phyloP scores from a whole-genome alignment of 2,113 vertebrate species.

The Oryzias celebensis region DNA sequence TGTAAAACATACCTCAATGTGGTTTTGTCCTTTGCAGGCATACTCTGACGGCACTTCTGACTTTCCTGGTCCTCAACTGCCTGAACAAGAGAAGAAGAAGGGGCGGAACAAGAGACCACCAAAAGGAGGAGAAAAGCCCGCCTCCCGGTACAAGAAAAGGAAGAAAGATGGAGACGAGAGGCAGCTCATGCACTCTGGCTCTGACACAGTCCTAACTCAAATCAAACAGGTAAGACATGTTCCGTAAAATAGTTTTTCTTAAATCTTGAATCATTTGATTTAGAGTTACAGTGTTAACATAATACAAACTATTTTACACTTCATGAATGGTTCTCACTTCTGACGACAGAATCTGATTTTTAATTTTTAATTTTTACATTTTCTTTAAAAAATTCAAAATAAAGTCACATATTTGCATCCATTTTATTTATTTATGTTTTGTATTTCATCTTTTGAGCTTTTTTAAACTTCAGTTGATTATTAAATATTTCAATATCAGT shows the following conservation, averaged over 20 bases:
- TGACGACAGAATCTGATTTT: no score
- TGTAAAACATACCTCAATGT: not conserved
- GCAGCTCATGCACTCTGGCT: slow-evolving; percentile 77
- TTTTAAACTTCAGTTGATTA: no score
- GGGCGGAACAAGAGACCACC: slow-evolving; percentile 88
- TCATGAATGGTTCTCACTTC: no score
- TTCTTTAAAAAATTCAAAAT: no score
- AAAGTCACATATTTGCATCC: no score
- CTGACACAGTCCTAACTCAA: slow-evolving; percentile 84
- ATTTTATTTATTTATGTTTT: no score
- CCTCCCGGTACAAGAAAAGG: slow-evolving; percentile 91
- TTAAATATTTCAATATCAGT: no score
- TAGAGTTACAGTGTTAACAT: no score
- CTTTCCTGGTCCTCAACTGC: slow-evolving; percentile 80
- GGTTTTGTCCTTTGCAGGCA: slow-evolving; percentile 66
- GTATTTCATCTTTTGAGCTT: no score
- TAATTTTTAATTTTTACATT: no score
- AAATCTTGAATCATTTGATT: not conserved
- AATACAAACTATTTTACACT: no score
- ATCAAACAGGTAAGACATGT: slow-evolving; percentile 85
- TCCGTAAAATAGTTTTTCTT: no score
- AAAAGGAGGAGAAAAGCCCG: slow-evolving; percentile 86
- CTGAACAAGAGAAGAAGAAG: slow-evolving; percentile 88
- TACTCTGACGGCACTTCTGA: slow-evolving; percentile 81
- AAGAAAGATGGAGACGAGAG: slow-evolving; percentile 94